Base-by-base conservation (phyloP, 2,888 invertebrate genomes). In the Horisme vitalbata region DNA sequence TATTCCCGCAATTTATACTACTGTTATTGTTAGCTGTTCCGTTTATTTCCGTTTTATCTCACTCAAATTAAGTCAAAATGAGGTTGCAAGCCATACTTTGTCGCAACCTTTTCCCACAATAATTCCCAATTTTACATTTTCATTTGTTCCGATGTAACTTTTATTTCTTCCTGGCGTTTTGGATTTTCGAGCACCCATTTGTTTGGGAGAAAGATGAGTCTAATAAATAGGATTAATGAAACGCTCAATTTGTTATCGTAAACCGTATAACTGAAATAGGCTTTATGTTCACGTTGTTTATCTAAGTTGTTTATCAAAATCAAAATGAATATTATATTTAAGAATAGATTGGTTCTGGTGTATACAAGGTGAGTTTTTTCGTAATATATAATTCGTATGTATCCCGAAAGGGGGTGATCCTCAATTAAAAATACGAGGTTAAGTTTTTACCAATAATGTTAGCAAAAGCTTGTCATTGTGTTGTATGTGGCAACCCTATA, bases 21-120 rank as follows among this genome's bases (percentile, higher is more conserved):
- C 45, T 51, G 57, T 61, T 57, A 57, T 58, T 61, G 58, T 54
- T 61, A 43, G 43, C 52, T 56, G 37, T 26, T 52, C 41, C 52
- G n/a, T n/a, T n/a, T n/a, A n/a, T n/a, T n/a, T n/a, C 51, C 44
- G 48, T 36, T 52, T 59, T 59, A 59, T 55, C 54, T 57, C 48
- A 38, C 38, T 34, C 39, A 57, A 56, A 57, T 59, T 56, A 53
- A 55, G 47, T 50, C 34, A 27, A 36, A 50, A 47, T 51, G 45
- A 28, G 45, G 39, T 46, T 46, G 45, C 38, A 41, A 37, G 14
- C 32, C 41, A 45, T 27, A 24, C 23, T 52, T 56, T 49, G 36
- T 31, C 27, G 49, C 47, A 41, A 34, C 52, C 51, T 53, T 55
- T 57, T 53, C 30, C 41, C 30, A 44, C 38, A 32, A 39, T 50